Conservation (phyloP, 2,888 invertebrate species). For the Lepidocyrtoides sp. region DNA sequence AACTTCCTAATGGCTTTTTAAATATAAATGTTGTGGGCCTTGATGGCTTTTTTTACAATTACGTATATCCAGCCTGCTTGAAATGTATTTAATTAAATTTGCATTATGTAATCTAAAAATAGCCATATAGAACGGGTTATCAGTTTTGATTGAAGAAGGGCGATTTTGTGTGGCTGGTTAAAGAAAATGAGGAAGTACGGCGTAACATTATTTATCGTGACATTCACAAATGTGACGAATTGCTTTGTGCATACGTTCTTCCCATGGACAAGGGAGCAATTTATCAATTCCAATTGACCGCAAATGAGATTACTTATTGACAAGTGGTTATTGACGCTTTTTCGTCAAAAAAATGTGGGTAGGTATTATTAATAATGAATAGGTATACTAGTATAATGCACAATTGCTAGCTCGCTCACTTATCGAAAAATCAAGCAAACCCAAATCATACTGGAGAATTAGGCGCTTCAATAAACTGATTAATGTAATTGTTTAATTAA, state of each 20-base stretch:
- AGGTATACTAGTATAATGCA: neutral
- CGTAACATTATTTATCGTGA: conserved; percentile 49
- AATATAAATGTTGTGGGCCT: conserved; percentile 46
- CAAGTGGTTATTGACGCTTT: neutral
- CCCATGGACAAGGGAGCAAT: conserved; percentile 46
- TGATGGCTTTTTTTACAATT: neutral
- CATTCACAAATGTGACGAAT: conserved; percentile 43
- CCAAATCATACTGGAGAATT: neutral
- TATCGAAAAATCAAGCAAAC: neutral
- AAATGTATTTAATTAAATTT: conserved; percentile 7
- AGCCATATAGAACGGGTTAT: neutral
- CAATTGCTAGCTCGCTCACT: neutral
- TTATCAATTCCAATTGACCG: conserved; percentile 41
- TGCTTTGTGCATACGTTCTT: conserved; percentile 12
- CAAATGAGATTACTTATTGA: conserved; percentile 31
- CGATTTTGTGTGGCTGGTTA: neutral
- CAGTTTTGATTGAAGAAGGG: neutral
- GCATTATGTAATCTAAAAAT: conserved; percentile 49
- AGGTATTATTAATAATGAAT: neutral
- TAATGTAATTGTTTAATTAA: conserved; percentile 3
- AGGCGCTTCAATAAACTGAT: no score
- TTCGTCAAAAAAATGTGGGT: conserved; percentile 15
- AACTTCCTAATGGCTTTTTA: conserved; percentile 46
- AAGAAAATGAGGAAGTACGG: conserved; percentile 29
- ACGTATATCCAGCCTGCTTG: conserved; percentile 13